phyloP scores from a whole-genome alignment of 2,113 vertebrate species.

The Furnarius figulus region DNA sequence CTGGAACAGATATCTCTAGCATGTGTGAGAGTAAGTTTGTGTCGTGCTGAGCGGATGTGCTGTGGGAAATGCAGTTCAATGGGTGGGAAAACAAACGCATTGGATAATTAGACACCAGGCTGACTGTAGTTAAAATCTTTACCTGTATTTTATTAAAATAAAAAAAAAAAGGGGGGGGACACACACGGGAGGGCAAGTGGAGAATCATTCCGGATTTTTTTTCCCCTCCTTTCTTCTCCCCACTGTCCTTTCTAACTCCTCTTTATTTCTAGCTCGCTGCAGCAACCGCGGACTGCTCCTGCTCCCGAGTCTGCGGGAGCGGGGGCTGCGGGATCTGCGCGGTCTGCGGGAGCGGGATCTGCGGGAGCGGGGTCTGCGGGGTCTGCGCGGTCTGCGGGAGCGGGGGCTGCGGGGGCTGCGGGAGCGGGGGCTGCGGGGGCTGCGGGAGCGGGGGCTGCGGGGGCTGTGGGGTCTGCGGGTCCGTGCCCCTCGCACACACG shows the following conservation, averaged over 20 bases:
- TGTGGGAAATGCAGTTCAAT: background rate
- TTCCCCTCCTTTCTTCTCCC: no score
- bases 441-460: no score
- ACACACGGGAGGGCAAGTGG: no score
- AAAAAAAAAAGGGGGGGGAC: background rate
- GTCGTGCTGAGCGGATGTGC: background rate
- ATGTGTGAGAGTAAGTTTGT: background rate
- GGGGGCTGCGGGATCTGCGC: no score
- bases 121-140: background rate
- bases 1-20: background rate
- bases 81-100: background rate
- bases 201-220: no score
- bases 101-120: background rate
- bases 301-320: background rate
- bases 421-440: no score
- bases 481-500: background rate
- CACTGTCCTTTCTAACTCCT: background rate
- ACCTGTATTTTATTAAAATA: background rate
- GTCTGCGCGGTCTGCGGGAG: no score
- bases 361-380: no score
- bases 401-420: no score
- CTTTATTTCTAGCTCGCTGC: background rate
- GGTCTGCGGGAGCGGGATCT: no score
- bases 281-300: rapidly evolving
- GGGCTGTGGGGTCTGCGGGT: no score